Conservation (phyloP, 1,140 invertebrate genomes). For the Neotoxoptera formosana region DNA sequence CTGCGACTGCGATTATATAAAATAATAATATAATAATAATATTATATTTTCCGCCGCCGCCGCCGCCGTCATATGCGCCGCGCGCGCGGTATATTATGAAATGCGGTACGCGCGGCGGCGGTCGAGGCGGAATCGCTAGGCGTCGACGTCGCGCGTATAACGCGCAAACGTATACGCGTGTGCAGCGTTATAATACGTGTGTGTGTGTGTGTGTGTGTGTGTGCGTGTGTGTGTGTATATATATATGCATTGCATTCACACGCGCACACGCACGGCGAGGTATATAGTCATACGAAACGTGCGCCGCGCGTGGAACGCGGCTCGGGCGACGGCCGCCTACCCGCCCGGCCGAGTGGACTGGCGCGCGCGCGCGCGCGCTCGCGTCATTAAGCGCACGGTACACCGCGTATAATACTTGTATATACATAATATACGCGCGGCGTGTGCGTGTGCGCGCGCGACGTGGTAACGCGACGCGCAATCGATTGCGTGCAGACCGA, state of each 20-base stretch:
- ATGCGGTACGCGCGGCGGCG: conserved; percentile 9
- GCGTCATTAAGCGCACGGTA: not conserved
- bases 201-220: too few relatives aligned
- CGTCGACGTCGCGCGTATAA: not conserved
- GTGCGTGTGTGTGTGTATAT: not conserved
- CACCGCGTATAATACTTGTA: too few relatives aligned
- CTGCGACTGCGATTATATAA: not conserved
- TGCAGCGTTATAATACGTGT: too few relatives aligned
- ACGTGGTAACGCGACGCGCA: conserved; percentile 41
- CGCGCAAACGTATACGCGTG: not conserved
- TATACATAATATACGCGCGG: not conserved
- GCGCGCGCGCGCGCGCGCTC: not conserved
- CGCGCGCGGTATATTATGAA: conserved; percentile 3
- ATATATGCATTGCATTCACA: not conserved
- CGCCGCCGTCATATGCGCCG: not conserved
- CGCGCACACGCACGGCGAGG: not conserved
- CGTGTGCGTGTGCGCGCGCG: conserved; percentile 19
- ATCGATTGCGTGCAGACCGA: conserved; percentile 33
- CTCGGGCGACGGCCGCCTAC: not conserved
- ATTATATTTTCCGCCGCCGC: not conserved
- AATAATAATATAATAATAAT: not conserved
- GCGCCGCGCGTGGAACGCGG: conserved; percentile 27
- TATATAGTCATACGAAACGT: not conserved
- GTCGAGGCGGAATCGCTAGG: conserved; percentile 16
- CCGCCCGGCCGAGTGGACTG: not conserved